phyloP scores from a whole-genome alignment of 2,888 invertebrate genomes.

The Hermaeophaga mercurialis region DNA sequence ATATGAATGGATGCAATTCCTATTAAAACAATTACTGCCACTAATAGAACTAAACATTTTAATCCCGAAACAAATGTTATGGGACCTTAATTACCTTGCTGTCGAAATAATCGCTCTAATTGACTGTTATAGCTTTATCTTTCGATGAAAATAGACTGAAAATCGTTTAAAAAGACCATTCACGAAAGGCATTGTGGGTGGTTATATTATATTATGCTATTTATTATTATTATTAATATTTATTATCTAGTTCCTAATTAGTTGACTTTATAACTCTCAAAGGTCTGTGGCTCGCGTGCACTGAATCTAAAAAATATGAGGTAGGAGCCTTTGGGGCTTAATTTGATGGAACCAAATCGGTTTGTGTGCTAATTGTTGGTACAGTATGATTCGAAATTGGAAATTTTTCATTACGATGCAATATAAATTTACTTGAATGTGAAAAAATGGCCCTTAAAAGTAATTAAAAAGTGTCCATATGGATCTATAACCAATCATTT shows the following conservation, averaged over 20 bases:
- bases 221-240: conserved; percentile 20
- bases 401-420: too few species aligned
- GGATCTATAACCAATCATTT: too few species aligned
- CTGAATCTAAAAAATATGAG: conserved; percentile 9
- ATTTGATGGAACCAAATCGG: conserved; percentile 3
- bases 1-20: too few species aligned
- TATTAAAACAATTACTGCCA: too few species aligned
- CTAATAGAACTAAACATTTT: too few species aligned
- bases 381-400: too few species aligned
- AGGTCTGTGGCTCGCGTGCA: conserved; percentile 15
- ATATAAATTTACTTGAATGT: too few species aligned
- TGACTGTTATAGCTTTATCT: conserved; percentile 10
- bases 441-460: too few species aligned
- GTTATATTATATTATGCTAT: conserved; percentile 40
- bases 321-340: conserved; percentile 2
- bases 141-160: background rate
- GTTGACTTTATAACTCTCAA: conserved; percentile 12
- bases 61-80: too few species aligned
- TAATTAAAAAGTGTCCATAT: too few species aligned
- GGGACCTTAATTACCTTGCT: background rate
- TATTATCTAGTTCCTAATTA: conserved; percentile 34
- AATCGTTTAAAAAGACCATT: conserved; percentile 25
- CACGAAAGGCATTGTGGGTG: conserved; percentile 41
- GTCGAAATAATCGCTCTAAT: conserved; percentile 10
- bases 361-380: conserved; percentile 1